Conservation (phyloP, 2,113 vertebrate species). For the Hemiprocne comata region DNA sequence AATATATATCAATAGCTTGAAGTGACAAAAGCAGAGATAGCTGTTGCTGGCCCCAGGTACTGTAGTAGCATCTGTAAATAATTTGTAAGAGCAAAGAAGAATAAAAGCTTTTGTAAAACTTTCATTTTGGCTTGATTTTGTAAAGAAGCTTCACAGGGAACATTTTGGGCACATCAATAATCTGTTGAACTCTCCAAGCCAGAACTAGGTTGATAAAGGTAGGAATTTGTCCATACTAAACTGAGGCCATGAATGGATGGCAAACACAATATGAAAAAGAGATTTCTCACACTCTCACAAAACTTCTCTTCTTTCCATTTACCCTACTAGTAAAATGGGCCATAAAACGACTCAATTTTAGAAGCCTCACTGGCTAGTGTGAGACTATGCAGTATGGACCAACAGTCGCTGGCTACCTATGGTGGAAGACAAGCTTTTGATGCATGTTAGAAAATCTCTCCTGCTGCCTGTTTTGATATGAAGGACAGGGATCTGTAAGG, state of each 20-base stretch:
- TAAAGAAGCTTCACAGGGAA: background rate
- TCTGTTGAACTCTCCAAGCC: background rate
- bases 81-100: background rate
- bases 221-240: background rate
- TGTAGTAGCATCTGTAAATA: background rate
- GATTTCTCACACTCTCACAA: background rate
- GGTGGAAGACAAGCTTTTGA: background rate
- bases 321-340: accelerated
- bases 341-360: background rate
- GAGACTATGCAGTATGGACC: background rate
- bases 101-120: background rate
- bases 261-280: background rate
- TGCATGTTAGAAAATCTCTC: background rate
- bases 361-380: background rate
- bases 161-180: background rate
- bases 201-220: background rate
- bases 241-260: background rate
- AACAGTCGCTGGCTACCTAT: background rate
- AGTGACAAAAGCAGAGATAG: background rate
- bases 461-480: background rate
- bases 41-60: background rate
- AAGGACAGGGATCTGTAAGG: background rate
- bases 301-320: background rate
- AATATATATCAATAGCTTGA: background rate
- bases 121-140: background rate